These are phyloP conservation scores for Semaprochilodus insignis DNA, from an alignment of 2,797 vertebrate genomes.

Conservation along the genomic window DNA sequence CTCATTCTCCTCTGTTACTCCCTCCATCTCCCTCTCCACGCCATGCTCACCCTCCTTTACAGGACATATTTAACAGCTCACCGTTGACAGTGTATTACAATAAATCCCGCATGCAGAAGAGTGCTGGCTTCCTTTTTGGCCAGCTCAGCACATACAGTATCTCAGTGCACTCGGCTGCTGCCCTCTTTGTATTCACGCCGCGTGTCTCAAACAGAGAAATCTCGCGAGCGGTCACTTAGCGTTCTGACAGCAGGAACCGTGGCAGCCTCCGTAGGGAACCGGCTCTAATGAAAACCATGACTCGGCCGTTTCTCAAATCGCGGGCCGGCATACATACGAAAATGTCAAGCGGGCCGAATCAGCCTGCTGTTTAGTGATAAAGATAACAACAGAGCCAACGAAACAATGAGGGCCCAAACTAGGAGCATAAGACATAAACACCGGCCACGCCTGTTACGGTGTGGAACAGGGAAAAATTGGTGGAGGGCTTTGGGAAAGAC, in stretches of 20 bases:
- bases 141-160: slow-evolving; percentile 49
- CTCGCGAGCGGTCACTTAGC: slow-evolving; percentile 52
- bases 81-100: slow-evolving; percentile 57
- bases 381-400: slow-evolving; percentile 35
- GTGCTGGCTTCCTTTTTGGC: slow-evolving; percentile 37
- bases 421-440: slow-evolving; percentile 10
- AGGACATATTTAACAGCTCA: slow-evolving; percentile 59
- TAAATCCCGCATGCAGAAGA: slow-evolving; percentile 57
- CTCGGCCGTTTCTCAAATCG: slow-evolving; percentile 37
- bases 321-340: slow-evolving; percentile 31
- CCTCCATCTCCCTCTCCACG: not conserved
- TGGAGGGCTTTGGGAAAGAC: not conserved
- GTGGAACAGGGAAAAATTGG: not conserved
- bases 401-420: slow-evolving; percentile 34
- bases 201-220: slow-evolving; percentile 50
- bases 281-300: slow-evolving; percentile 47
- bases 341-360: slow-evolving; percentile 46
- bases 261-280: slow-evolving; percentile 24
- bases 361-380: slow-evolving; percentile 48
- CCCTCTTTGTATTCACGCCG: slow-evolving; percentile 50
- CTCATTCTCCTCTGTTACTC: slow-evolving; percentile 13
- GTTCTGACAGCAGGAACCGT: slow-evolving; percentile 52
- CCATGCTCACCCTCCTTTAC: slow-evolving; percentile 45
- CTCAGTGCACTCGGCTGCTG: slow-evolving; percentile 23
- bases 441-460: not conserved